Base-by-base conservation (phyloP, 1,140 invertebrate genomes). In the Arion vulgaris region DNA sequence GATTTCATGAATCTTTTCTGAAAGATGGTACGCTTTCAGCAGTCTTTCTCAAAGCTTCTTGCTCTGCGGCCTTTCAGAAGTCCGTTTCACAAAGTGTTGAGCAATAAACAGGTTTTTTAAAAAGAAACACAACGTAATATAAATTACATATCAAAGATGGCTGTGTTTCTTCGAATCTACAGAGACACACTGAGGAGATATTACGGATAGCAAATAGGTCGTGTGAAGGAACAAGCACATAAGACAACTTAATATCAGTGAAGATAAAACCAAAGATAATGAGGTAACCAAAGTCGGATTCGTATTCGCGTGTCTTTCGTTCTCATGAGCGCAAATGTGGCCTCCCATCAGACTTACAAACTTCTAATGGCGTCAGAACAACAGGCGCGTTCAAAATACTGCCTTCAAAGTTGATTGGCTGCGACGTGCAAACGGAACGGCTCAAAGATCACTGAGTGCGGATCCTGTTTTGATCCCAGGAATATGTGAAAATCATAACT, bases 401-500 rank as follows among this genome's bases (percentile, higher is more conserved):
- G n/a, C n/a, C 28, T 32, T 32, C 9, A 28, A 66, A 32, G n/a
- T 17, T 66, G 62, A 66, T 66, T 66, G 62, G 62, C 62, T 66
- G 62, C 62, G 62, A 66, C 62, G 62, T 28, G 62, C 62, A 66
- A 66, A 66, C 62, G 28, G 62, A 66, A 66, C 28, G 62, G 62
- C 62, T 66, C n/a, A 28, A 28, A 17, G 62, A 32, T 28, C 62
- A 32, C n/a, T n/a, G 2, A 34, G 62, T 66, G 62, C 62, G 62
- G 28, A 66, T 28, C 28, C n/a, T 66, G 28, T 66, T 66, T 66
- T 66, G 19, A 28, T 34, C 2, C n/a, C n/a, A 5, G 62, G 62
- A 66, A 66, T 7, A 66, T 66, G 62, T 32, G 62, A 66, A 66
- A 66, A 66, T 66, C 62, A 66, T 66, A 66, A 66, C 62, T 66